Percentiles rank a stretch among this genome's conserved stretches.
Conservation (phyloP, 2,888 invertebrate genomes). For the Tenodera sinensis region DNA sequence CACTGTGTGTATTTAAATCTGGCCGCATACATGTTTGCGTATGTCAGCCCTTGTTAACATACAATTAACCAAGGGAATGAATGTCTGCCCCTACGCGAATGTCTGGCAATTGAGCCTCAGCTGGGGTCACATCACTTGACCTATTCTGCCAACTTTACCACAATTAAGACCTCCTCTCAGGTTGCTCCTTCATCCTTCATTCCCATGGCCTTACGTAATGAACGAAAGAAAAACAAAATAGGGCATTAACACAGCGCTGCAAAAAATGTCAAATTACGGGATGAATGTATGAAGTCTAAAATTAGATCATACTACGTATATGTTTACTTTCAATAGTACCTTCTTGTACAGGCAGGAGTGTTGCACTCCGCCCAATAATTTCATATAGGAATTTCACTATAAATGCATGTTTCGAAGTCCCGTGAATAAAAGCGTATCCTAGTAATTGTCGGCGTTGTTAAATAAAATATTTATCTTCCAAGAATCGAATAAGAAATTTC, state of each 20-base stretch:
- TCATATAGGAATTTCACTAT: too few relatives aligned
- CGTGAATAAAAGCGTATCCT: too few relatives aligned
- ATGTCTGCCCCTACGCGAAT: neutral
- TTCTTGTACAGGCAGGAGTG: too few relatives aligned
- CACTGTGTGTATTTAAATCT: neutral
- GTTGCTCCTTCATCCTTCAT: neutral
- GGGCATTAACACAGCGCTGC: too few relatives aligned
- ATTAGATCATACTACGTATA: too few relatives aligned
- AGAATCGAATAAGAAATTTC: too few relatives aligned
- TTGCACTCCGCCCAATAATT: too few relatives aligned
- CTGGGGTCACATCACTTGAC: neutral
- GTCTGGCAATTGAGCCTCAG: neutral
- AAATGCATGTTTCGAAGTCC: too few relatives aligned
- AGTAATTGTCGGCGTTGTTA: too few relatives aligned
- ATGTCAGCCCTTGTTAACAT: neutral
- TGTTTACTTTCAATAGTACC: too few relatives aligned
- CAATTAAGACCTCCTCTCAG: neutral
- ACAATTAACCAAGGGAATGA: neutral
- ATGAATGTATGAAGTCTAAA: too few relatives aligned
- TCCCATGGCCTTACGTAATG: neutral
- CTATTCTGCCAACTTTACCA: neutral
- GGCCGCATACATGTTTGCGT: neutral
- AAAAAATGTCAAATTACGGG: neutral
- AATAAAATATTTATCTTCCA: too few relatives aligned
- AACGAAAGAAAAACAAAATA: neutral